A percentile compares a stretch with the other conserved stretches of the same genome.
Conservation (phyloP, 2,113 vertebrate species). For the Scalopus aquaticus region DNA sequence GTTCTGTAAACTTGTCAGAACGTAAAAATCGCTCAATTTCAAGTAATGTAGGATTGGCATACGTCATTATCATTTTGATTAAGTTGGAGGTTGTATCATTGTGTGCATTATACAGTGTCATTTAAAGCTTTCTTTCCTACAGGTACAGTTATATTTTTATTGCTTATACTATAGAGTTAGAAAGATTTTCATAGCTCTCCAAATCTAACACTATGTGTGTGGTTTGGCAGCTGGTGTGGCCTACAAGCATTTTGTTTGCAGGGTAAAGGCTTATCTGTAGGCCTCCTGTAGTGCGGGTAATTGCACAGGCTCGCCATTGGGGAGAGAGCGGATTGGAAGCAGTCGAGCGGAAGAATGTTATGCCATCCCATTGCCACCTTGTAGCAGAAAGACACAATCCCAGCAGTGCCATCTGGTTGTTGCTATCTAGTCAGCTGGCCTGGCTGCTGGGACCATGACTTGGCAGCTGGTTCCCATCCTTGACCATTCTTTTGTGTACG, state of each 20-base stretch:
- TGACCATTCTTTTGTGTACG: slow-evolving; percentile 84
- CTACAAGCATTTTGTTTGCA: slow-evolving; percentile 97
- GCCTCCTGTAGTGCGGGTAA: slow-evolving; percentile 97
- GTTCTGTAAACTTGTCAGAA: slow-evolving; percentile 99
- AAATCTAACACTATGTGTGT: slow-evolving; percentile 91
- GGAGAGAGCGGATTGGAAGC: slow-evolving; percentile 94
- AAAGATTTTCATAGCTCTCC: slow-evolving; percentile 88
- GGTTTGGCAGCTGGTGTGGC: slow-evolving; percentile 98
- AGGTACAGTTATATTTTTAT: slow-evolving; percentile 89
- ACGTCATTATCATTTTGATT: slow-evolving; percentile 99
- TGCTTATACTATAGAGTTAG: slow-evolving; percentile 87
- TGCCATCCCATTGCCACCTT: slow-evolving; percentile 98
- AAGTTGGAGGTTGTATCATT: slow-evolving; percentile 93
- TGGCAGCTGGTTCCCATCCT: slow-evolving; percentile 95
- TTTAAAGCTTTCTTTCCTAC: slow-evolving; percentile 89
- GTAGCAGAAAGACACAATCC: slow-evolving; percentile 92
- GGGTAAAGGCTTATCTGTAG: slow-evolving; percentile 94
- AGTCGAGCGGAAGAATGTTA: slow-evolving; percentile 97
- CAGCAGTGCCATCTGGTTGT: slow-evolving; percentile 95
- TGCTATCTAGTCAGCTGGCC: slow-evolving; percentile 95
- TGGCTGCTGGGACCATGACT: slow-evolving; percentile 90
- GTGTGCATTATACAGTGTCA: slow-evolving; percentile 88
- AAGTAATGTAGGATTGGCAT: slow-evolving; percentile 94
- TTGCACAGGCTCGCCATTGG: slow-evolving; percentile 95
- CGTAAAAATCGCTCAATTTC: slow-evolving; percentile 93